Percentiles rank a stretch among this genome's conserved stretches.
Evolutionary conservation across 2,113 vertebrate species (phyloP).

Genomic region (Cyprinus carpio): DNA sequence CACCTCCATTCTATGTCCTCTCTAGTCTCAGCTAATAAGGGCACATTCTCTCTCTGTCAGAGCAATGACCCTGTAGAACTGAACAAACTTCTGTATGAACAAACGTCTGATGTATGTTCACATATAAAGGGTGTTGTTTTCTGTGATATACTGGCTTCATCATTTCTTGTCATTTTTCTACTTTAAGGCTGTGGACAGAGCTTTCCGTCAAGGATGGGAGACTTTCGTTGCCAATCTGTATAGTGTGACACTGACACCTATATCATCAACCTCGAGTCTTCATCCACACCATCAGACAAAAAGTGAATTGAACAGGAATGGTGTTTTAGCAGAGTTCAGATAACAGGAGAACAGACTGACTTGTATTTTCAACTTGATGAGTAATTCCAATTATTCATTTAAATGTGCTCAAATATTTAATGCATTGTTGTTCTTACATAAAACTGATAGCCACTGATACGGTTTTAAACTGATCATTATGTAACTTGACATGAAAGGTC

Average conservation of each 20-base stretch:
- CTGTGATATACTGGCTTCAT: background rate
- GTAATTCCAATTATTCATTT: constrained; percentile 22
- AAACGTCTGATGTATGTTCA: background rate
- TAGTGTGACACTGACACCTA: constrained; percentile 72
- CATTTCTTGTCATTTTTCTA: constrained; percentile 13
- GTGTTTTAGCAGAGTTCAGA: constrained; percentile 64
- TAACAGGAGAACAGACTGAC: constrained; percentile 30
- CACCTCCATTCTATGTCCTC: background rate
- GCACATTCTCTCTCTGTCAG: constrained; percentile 5
- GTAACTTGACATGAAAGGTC: constrained; percentile 28
- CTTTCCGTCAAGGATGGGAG: constrained; percentile 77
- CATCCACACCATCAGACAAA: constrained; percentile 32
- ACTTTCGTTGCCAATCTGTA: constrained; percentile 75
- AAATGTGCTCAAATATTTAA: constrained; percentile 17
- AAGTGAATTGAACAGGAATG: constrained; percentile 35
- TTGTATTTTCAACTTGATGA: background rate
- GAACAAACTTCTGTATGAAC: no score
- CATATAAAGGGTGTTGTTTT: background rate
- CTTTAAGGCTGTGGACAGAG: constrained; percentile 70
- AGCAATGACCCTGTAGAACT: background rate
- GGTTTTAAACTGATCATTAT: constrained; percentile 23
- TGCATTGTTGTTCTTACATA: background rate
- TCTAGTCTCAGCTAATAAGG: background rate
- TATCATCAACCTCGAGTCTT: constrained; percentile 54
- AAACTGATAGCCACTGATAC: background rate